Percentiles rank a stretch among this genome's conserved stretches.
Evolutionary conservation across 2,888 invertebrate species (phyloP).

Genomic region (Synergus laeviventris): DNA sequence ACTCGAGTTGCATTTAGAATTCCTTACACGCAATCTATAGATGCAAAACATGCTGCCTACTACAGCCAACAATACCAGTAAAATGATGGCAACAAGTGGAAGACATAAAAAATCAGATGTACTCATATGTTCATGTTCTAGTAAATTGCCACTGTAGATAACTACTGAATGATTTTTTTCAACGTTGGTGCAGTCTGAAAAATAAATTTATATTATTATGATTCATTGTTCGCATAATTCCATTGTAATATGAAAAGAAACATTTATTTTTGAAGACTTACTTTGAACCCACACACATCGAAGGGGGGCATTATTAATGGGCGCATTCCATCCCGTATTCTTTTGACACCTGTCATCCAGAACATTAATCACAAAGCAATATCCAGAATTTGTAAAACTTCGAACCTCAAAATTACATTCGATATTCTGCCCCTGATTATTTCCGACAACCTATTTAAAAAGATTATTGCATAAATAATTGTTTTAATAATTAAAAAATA

Average conservation of each 20-base stretch:
- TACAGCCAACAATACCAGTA: constrained; percentile 44
- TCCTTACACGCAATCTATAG: constrained; percentile 43
- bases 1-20: constrained; percentile 38
- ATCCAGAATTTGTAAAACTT: constrained; percentile 43
- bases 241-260: not conserved
- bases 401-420: constrained; percentile 50
- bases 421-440: constrained; percentile 22
- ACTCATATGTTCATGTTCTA: not conserved
- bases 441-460: constrained; percentile 17
- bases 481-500: not conserved
- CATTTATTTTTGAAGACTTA: constrained; percentile 33
- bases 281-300: constrained; percentile 50
- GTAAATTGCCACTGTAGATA: constrained; percentile 12
- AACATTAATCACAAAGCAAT: constrained; percentile 47
- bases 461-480: not conserved
- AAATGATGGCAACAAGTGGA: constrained; percentile 26
- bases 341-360: constrained; percentile 48
- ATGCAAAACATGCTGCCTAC: constrained; percentile 43
- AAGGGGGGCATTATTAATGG: constrained; percentile 38
- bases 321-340: constrained; percentile 50
- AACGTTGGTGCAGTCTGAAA: constrained; percentile 45
- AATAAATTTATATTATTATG: not conserved
- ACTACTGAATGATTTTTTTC: constrained; percentile 34
- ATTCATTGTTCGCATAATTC: not conserved
- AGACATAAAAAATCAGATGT: constrained; percentile 27